Evolutionary conservation across 2,113 vertebrate species (phyloP), one percentile per base, ranked within the genome.

Genomic region (Meles meles): DNA sequence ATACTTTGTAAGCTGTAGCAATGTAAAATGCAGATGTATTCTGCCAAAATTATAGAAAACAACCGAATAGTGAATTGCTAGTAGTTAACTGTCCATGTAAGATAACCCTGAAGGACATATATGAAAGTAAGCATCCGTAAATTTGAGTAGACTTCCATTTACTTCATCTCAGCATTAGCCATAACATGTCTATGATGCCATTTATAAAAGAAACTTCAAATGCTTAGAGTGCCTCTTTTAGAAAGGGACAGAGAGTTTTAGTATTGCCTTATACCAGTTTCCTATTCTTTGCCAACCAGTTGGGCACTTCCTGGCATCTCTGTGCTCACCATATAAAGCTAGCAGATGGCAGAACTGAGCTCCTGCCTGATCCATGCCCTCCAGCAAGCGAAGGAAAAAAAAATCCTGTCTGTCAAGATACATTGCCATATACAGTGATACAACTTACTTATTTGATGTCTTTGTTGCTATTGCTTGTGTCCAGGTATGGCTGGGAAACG

Each of bases 271-370:
- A 80, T 57, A 20, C 90, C 69, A 88, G 89, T 67, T 63, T 94
- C 83, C 47, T 13, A 13, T 25, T 84, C 44, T 90, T 67, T 97
- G 97, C 96, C 97, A 95, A 67, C 47, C 15, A 11, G 59, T 90
- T 4, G 90, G 93, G 92, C 52, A 88, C 63, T 96, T 85, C 47
- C 97, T 97, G 96, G 96, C 96, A 92, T 77, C 89, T 90, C 84
- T 71, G 59, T 82, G 47, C 76, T 96, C 90, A 86, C 98, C 98
- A 98, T 97, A 98, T 98, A 98, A 98, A 98, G 98, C 88, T 82
- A 83, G 81, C 94, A 95, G 83, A 95, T 92, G 94, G 94, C 84
- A 63, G 34, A 34, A 59, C 27, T 49, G 47, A 90, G 81, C 63
- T 90, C 80, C 63, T 52, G 69, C 84, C 87, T 76, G 76, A 95